These are phyloP conservation scores for Bemisia tabaci DNA, from an alignment of 1,140 invertebrate species.

Conservation along the genomic window DNA sequence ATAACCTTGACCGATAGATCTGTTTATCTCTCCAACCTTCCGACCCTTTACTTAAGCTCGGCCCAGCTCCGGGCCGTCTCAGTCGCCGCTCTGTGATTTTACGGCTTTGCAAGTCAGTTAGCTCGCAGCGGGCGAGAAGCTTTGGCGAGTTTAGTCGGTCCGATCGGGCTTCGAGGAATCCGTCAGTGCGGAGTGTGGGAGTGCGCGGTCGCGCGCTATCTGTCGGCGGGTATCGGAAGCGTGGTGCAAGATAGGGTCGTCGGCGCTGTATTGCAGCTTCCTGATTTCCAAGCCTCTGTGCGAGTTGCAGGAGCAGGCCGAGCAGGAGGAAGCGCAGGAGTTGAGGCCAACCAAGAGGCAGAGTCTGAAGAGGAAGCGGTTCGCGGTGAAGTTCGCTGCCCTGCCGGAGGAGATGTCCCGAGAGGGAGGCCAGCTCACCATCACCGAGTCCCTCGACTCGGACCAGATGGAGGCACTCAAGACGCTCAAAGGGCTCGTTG, in stretches of 20 bases:
- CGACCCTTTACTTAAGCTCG: neutral
- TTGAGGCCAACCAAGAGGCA: neutral
- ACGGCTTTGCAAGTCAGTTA: no score
- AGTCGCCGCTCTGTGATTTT: no score
- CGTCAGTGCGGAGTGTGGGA: no score
- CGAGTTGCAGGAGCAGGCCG: neutral
- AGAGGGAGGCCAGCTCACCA: neutral
- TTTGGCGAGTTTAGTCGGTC: no score
- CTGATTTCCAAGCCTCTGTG: neutral
- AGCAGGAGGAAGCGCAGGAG: neutral
- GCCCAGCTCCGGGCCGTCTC: neutral
- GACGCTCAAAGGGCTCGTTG: neutral
- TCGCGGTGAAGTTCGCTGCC: neutral
- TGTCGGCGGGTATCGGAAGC: neutral
- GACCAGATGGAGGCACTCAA: neutral
- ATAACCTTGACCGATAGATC: neutral
- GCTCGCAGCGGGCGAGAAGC: no score
- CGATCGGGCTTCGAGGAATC: no score
- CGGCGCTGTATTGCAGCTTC: neutral
- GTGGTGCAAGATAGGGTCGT: neutral
- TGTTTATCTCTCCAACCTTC: neutral
- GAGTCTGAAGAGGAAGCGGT: neutral
- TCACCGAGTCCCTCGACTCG: neutral
- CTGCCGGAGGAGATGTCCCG: neutral
- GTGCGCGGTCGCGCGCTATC: neutral